Conservation (phyloP, 35 echinoderm and acorn worm species). For the Lytechinus pictus region DNA sequence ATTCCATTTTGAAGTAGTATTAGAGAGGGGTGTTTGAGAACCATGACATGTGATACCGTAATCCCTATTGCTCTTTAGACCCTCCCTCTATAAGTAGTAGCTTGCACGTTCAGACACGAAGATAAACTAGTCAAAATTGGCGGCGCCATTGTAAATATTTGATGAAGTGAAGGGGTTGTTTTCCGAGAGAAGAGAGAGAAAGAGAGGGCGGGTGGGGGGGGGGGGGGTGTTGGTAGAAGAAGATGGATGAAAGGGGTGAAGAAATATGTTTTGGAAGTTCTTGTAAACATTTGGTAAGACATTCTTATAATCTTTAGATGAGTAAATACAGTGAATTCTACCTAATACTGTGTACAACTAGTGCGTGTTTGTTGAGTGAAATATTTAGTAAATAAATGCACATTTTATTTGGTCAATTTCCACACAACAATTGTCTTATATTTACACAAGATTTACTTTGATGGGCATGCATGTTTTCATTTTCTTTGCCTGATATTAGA, state of each 20-base stretch:
- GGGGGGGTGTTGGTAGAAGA: too few species aligned
- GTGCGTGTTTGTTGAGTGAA: too few species aligned
- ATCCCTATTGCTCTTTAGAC: not conserved
- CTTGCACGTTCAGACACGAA: not conserved
- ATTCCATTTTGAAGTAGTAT: not conserved
- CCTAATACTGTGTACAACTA: too few species aligned
- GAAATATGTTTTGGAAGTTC: not conserved
- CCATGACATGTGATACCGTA: not conserved
- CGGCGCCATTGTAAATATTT: not conserved
- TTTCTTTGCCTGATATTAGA: too few species aligned
- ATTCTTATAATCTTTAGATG: too few species aligned
- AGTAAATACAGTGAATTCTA: too few species aligned
- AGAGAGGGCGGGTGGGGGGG: not conserved
- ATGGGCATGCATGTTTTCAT: too few species aligned
- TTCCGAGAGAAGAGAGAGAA: not conserved
- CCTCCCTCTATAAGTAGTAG: not conserved
- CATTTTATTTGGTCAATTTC: too few species aligned
- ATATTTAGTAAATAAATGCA: too few species aligned
- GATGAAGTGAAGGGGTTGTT: not conserved
- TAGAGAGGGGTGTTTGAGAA: not conserved
- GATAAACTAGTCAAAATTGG: not conserved
- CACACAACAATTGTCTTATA: too few species aligned
- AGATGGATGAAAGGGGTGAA: not conserved
- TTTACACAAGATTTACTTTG: too few species aligned
- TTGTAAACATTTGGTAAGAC: too few species aligned